A percentile compares a stretch with the other conserved stretches of the same genome.
phyloP scores from a whole-genome alignment of 2,113 vertebrate species.

The Pachycephala philippinensis region DNA sequence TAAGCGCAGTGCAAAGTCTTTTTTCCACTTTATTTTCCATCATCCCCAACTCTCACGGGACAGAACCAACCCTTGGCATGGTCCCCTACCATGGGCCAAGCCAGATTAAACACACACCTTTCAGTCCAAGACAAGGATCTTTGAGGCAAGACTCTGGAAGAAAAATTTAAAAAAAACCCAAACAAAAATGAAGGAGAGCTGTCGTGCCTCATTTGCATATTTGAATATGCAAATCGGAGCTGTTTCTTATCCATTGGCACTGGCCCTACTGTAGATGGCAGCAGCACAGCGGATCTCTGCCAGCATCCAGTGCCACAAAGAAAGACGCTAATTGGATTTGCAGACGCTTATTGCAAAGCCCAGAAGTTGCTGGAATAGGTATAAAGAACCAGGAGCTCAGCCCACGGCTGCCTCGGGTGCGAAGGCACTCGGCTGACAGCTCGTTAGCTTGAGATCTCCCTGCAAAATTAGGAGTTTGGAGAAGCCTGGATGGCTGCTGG shows the following conservation, averaged over 20 bases:
- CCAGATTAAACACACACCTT: constrained; percentile 8
- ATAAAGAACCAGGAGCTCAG: constrained; percentile 45
- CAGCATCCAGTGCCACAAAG: constrained; percentile 52
- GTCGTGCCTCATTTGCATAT: constrained; percentile 1
- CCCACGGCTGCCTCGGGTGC: constrained; percentile 43
- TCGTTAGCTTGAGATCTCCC: constrained; percentile 30
- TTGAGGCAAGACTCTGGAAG: background rate
- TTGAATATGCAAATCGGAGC: constrained; percentile 36
- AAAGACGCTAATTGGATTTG: constrained; percentile 64
- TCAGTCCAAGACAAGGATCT: constrained; percentile 2
- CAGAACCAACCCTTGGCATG: background rate
- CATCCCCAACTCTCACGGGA: background rate
- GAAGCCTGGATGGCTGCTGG: constrained; percentile 1
- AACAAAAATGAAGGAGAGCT: constrained; percentile 31
- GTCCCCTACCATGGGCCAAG: background rate
- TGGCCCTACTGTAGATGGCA: constrained; percentile 65
- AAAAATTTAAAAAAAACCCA: background rate
- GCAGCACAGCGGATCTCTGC: constrained; percentile 56
- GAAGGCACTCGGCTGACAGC: constrained; percentile 57
- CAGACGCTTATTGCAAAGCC: constrained; percentile 48
- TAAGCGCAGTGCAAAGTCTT: background rate
- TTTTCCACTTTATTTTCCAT: background rate
- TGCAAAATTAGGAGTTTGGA: background rate
- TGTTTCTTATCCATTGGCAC: constrained; percentile 63
- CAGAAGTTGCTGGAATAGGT: constrained; percentile 60